Base-by-base conservation (phyloP, 2,888 invertebrate species). In the Gasteruption jaculator region DNA sequence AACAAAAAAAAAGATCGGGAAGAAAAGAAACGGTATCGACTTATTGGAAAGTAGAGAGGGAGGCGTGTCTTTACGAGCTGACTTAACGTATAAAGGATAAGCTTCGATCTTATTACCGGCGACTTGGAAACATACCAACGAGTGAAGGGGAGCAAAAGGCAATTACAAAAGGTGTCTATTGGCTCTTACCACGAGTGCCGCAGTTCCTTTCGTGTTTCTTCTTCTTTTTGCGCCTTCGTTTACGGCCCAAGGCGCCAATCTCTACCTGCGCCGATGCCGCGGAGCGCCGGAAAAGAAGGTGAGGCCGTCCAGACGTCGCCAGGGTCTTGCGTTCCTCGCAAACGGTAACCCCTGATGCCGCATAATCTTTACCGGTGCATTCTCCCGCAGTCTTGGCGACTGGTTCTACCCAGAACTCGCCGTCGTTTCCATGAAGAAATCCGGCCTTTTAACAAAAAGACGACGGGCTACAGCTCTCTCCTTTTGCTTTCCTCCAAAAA, bases 181-280 rank as follows among this genome's bases (percentile, higher is more conserved):
- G 42, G 42, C 45, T 56, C 68, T 66, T 53, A 71, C 71, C 71
- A 47, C 66, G 66, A 40, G 71, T 71, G 44, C 71, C 71, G 52
- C 71, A 71, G 48, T 68, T 70, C 58, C 74, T 75, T 63, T 73
- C 72, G 54, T 72, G 73, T 63, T 72, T 73, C 65, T 65, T 73
- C 63, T 68, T 74, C 71, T 69, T 74, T 63, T 73, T 76, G 21
- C 56, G 53, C 18, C 59, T 56, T 8, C 57, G 58, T 46, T 44
- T 56, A 26, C 53, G 53, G 16, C 45, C 48, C 19, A 41, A 37
- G 42, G 39, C 45, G 35, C 46, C 49, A 40, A 51, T 51, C 45
- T 53, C 47, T 45, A 53, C 46, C 41, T 42, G 48, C 39, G 7
- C 20, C 19, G 26, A 20, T 8, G 37, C 15, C 32, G 36, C 30